phyloP scores from a whole-genome alignment of 2,797 vertebrate genomes.

The Cynodonichthys magdalenae region DNA sequence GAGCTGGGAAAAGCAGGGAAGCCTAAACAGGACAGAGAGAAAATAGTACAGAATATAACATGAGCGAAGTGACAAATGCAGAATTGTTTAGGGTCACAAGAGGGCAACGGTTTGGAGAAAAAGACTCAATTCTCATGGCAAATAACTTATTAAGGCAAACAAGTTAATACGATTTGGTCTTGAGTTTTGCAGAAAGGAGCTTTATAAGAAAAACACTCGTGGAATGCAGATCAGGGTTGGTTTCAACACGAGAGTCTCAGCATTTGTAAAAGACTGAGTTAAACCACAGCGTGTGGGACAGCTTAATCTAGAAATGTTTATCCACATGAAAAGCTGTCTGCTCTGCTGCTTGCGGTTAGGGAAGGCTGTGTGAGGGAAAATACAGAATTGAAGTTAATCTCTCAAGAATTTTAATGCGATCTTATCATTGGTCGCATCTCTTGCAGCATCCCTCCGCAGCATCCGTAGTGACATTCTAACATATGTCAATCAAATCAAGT shows the following conservation, averaged over 20 bases:
- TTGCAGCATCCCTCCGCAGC: conserved; percentile 29
- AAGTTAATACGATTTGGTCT: conserved; percentile 79
- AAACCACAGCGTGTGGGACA: neutral
- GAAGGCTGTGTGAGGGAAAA: neutral
- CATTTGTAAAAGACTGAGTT: conserved; percentile 11
- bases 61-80: conserved; percentile 11
- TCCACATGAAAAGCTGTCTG: conserved; percentile 1
- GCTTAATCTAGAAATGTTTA: conserved; percentile 14
- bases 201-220: conserved; percentile 65
- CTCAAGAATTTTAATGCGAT: conserved; percentile 12
- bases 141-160: conserved; percentile 62
- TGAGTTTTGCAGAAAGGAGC: conserved; percentile 72
- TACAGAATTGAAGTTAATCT: conserved; percentile 8
- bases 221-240: conserved; percentile 64
- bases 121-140: conserved; percentile 55
- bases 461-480: conserved; percentile 24
- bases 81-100: conserved; percentile 36
- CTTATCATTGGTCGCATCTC: conserved; percentile 43
- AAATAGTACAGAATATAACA: conserved; percentile 1
- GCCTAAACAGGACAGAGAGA: conserved; percentile 58
- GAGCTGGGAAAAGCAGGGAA: conserved; percentile 86
- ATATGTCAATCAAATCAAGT: conserved; percentile 71
- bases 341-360: neutral
- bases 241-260: conserved; percentile 26
- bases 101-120: conserved; percentile 31